phyloP scores from a whole-genome alignment of 2,113 vertebrate species.

The Calyptommatus sinebrachiatus region DNA sequence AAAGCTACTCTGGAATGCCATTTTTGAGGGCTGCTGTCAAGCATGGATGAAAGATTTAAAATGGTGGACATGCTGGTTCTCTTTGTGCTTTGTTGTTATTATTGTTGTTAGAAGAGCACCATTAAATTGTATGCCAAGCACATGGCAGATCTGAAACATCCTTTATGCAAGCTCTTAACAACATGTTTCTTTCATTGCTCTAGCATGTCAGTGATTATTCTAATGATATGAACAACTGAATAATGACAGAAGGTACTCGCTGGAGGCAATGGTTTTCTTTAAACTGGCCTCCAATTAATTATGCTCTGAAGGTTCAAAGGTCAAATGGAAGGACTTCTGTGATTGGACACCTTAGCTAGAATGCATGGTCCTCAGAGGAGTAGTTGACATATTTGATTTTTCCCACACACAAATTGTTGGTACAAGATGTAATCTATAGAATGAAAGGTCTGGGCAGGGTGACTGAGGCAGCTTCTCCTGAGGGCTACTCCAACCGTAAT shows the following conservation, averaged over 20 bases:
- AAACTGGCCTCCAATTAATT: constrained; percentile 62
- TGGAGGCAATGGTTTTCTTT: constrained; percentile 45
- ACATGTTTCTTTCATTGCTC: constrained; percentile 46
- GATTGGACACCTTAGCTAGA: constrained; percentile 62
- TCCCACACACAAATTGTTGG: constrained; percentile 67
- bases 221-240: constrained; percentile 44
- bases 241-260: constrained; percentile 44
- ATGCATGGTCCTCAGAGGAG: constrained; percentile 50
- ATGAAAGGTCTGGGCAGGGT: constrained; percentile 49
- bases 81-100: neutral
- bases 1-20: constrained; percentile 12
- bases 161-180: constrained; percentile 31
- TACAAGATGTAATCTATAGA: constrained; percentile 55
- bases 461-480: constrained; percentile 58
- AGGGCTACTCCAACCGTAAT: constrained; percentile 27
- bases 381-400: constrained; percentile 66
- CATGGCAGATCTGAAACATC: neutral
- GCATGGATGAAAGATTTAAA: neutral
- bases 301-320: constrained; percentile 48
- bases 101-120: neutral
- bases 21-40: constrained; percentile 20
- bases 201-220: constrained; percentile 39
- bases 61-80: neutral
- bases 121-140: neutral
- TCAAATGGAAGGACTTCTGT: constrained; percentile 29